phyloP scores from a whole-genome alignment of 2,797 vertebrate genomes.

The Columba guinea region DNA sequence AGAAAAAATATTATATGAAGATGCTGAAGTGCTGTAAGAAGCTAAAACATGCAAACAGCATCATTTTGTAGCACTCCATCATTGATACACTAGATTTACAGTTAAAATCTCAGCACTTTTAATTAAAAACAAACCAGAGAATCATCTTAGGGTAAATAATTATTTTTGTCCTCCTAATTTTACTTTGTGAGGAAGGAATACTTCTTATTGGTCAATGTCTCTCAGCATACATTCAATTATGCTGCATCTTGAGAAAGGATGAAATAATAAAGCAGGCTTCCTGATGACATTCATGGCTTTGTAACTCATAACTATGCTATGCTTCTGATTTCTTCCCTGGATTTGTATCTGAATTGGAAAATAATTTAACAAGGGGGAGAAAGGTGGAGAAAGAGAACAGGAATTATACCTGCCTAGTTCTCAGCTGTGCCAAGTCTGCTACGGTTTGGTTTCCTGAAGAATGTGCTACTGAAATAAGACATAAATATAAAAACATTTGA shows the following conservation, averaged over 20 bases:
- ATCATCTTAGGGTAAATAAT: background rate
- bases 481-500: background rate
- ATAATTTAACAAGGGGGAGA: background rate
- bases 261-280: background rate
- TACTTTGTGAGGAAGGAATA: background rate
- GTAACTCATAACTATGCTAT: background rate
- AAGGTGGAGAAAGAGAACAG: background rate
- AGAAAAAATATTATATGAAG: background rate
- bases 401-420: background rate
- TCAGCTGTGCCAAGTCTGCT: background rate
- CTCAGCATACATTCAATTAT: background rate
- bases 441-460: background rate
- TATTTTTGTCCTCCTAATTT: background rate
- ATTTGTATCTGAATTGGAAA: background rate
- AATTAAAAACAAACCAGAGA: background rate
- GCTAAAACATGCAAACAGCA: background rate
- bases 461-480: background rate
- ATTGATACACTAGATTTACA: background rate
- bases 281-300: fast-evolving
- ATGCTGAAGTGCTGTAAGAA: background rate
- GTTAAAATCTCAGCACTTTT: background rate
- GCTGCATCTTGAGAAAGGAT: background rate
- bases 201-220: background rate
- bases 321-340: background rate
- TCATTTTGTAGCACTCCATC: background rate